These are phyloP conservation scores for Trachelus stipa DNA, from an alignment of 2,888 invertebrate genomes.

Conservation along the genomic window DNA sequence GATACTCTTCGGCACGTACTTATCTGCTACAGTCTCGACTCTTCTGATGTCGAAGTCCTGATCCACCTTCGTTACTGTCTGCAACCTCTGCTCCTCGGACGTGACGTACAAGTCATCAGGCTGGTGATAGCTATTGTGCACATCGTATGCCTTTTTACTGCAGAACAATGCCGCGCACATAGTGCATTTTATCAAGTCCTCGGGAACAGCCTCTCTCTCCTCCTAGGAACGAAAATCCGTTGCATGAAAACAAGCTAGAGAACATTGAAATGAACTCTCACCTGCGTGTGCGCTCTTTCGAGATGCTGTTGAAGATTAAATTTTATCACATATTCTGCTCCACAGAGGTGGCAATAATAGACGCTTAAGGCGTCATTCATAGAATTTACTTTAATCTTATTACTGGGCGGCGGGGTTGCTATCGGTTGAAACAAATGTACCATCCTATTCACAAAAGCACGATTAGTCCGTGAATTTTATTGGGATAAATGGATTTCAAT, in stretches of 20 bases:
- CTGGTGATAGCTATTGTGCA: constrained; percentile 74
- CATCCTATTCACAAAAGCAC: constrained; percentile 53
- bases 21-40: constrained; percentile 57
- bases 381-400: constrained; percentile 69
- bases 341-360: constrained; percentile 73
- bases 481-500: neutral
- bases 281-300: constrained; percentile 56
- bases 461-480: neutral
- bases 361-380: constrained; percentile 69
- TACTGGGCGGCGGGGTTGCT: constrained; percentile 69
- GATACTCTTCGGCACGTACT: constrained; percentile 49
- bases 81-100: constrained; percentile 69
- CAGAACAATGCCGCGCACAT: constrained; percentile 76
- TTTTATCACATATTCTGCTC: constrained; percentile 76
- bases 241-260: neutral
- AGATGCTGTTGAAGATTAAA: constrained; percentile 72
- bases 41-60: constrained; percentile 70
- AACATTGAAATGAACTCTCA: constrained; percentile 21
- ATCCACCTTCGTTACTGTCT: constrained; percentile 68
- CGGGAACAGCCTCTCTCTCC: constrained; percentile 66
- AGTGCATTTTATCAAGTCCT: constrained; percentile 73
- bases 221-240: constrained; percentile 57
- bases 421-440: constrained; percentile 66
- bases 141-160: constrained; percentile 74
- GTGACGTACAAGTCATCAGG: constrained; percentile 73